Conservation (phyloP, 2,113 vertebrate genomes). For the Cyprinodon variegatus region DNA sequence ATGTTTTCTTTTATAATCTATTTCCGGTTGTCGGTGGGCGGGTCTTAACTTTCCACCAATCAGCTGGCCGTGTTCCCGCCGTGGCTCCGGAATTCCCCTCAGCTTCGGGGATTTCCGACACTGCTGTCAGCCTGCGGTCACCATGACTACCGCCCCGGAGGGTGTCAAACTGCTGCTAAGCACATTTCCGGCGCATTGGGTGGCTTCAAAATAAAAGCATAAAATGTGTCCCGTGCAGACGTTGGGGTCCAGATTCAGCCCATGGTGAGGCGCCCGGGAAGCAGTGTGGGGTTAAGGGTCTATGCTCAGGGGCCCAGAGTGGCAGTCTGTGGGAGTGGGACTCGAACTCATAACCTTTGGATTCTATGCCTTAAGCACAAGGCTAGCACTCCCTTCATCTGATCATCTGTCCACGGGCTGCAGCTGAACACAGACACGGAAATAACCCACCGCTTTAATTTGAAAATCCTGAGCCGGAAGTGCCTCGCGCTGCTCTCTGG, state of each 20-base stretch:
- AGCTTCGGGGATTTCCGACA: constrained; percentile 78
- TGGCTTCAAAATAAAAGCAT: constrained; percentile 51
- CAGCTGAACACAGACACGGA: neutral
- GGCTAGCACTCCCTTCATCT: too few relatives aligned
- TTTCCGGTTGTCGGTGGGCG: neutral
- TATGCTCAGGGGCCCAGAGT: too few relatives aligned
- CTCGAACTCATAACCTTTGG: too few relatives aligned
- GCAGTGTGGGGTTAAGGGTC: too few relatives aligned
- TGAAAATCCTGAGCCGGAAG: constrained; percentile 32
- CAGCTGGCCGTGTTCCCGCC: constrained; percentile 23
- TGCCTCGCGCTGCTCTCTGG: neutral
- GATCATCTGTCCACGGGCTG: too few relatives aligned
- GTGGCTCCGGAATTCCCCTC: constrained; percentile 79
- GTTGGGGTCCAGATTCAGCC: too few relatives aligned
- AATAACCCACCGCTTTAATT: neutral
- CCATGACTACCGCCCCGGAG: constrained; percentile 22
- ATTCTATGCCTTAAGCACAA: too few relatives aligned
- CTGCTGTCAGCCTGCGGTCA: constrained; percentile 34
- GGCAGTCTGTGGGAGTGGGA: too few relatives aligned
- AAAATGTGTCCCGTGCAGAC: neutral
- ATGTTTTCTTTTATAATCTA: neutral
- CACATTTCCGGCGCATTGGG: neutral
- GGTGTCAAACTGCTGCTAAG: neutral
- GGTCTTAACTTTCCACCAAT: constrained; percentile 45
- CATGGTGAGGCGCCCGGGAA: too few relatives aligned